Base-by-base conservation (phyloP, 2,888 invertebrate genomes). In the Cetonia aurata region DNA sequence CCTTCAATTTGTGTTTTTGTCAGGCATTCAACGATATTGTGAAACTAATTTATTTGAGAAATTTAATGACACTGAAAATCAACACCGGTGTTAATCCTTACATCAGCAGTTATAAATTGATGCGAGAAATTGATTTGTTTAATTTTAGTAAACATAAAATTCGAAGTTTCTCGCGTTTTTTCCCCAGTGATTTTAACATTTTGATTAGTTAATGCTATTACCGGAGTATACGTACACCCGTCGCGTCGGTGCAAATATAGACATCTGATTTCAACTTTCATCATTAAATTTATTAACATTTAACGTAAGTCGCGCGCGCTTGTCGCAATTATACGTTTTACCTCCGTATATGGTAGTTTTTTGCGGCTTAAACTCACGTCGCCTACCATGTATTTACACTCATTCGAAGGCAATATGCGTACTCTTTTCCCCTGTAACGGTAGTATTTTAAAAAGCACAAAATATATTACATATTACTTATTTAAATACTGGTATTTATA, bases 301-400 rank as follows among this genome's bases (percentile, higher is more conserved):
- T 52, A 52, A 25, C 25, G 25, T 59, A 9, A 17, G 57, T 57
- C 25, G 17, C 44, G 42, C 17, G 42, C 1, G 59, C 19, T 59
- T 42, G 15, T 42, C 19, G 59, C 42, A 59, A 42, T 59, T 59
- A 59, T 59, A 25, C 59, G 44, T 25, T 56, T 56, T 59, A 42
- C 59, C 44, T n/a, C 59, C 59, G 19, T 59, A 59, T 59, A 59
- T 59, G 59, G 59, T 42, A 44, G 41, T 52, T 52, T 59, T 59
- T 59, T 17, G 44, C 33, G 55, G 33, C 55, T 33, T 37, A 37
- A 56, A 56, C 55, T 37, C 33, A 37, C 31, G 33, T 13, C 15
- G 33, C 37, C 33, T 56, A 37, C 15, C 12, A 9, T 25, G 52
- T 13, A 50, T 37, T 37, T 37, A 37, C 37, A 37, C 9, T 10